Evolutionary conservation across 2,888 invertebrate species (phyloP), one percentile per base, ranked within the genome.

Genomic region (Thecocarcelia acutangulata): DNA sequence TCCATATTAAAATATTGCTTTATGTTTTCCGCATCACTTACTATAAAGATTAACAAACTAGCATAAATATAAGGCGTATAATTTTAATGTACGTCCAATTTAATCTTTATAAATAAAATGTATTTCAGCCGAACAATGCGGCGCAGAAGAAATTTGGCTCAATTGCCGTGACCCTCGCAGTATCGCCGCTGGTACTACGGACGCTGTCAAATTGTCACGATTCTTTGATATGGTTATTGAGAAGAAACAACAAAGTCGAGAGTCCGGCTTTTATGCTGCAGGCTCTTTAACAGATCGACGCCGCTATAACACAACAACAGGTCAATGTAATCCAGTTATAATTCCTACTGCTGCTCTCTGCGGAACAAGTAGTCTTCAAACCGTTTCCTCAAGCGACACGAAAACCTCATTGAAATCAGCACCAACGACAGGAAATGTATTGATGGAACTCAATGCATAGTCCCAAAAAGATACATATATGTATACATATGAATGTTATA

Each of bases 141-240:
- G 97, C 0, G 96, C 97, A 0, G 98, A 98, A 90, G 98, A 98
- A 92, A 96, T 98, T 87, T 94, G 95, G 91, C 92, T 98, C 83
- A 97, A 94, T 86, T 93, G 93, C 85, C 92, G 93, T 84, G 94
- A 94, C 86, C 91, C 92, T 0, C 94, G 96, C 84, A 96, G 96
- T 84, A 91, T 98, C 80, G 96, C 97, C n/a, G 97, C 98, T 5
- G 98, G 98, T 1, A 96, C 97, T 3, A 97, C 97, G 75, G 97
- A 98, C 89, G 95, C 98, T 9, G 97, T 99, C 0, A 98, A 98
- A 91, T 91, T 99, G 33, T 95, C 96, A 2, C 93, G 97, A 87
- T 99, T 98, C 92, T 98, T 98, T 90, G 98, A 99, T 91, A 96
- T 96, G 91, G 94, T 93, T 1, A 91, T 91, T 63, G 91, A 91